Base-by-base conservation (phyloP, 2,888 invertebrate genomes). In the Mythimna vitellina region DNA sequence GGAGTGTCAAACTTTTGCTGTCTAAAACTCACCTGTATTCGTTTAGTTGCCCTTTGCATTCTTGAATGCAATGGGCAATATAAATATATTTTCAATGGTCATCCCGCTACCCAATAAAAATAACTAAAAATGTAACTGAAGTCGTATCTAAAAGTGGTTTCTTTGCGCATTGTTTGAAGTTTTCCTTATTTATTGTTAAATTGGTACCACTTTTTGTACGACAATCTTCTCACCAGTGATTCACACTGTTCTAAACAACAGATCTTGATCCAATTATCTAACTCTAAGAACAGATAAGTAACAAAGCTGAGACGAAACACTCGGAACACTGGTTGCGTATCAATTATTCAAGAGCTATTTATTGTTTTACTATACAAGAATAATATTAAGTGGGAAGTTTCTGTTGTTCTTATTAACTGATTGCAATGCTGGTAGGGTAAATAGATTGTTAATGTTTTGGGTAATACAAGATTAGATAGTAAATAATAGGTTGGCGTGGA, bases 201-300 rank as follows among this genome's bases (percentile, higher is more conserved):
- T 49, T 22, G 10, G 0, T 17, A 3, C 5, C 1, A 8, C 14
- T 25, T 61, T 29, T 29, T 63, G 70, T 53, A 62, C 3, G 49
- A 20, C 22, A 7, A 73, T 61, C 68, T 56, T 42, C 10, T 5
- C 1, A 46, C 0, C 86, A 60, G 84, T 91, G 65, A 87, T 83
- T 88, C 83, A 38, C 73, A n/a, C 53, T 46, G 78, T 87, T 80
- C 88, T 89, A 86, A 91, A 90, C 90, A 92, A 93, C 90, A 91
- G 90, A 92, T 92, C 90, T 91, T 92, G 90, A 93, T 92, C 88
- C 90, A 93, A 93, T 93, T 93, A 93, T 89, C 90, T 88, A 90
- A 89, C 89, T 88, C 88, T 88, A 88, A 88, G 88, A 91, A 90
- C 84, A 89, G 90, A 91, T 92, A 92, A 91, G 91, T 91, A 91